Conservation (phyloP, 2,888 invertebrate species). For the Diachrysia chrysitis region DNA sequence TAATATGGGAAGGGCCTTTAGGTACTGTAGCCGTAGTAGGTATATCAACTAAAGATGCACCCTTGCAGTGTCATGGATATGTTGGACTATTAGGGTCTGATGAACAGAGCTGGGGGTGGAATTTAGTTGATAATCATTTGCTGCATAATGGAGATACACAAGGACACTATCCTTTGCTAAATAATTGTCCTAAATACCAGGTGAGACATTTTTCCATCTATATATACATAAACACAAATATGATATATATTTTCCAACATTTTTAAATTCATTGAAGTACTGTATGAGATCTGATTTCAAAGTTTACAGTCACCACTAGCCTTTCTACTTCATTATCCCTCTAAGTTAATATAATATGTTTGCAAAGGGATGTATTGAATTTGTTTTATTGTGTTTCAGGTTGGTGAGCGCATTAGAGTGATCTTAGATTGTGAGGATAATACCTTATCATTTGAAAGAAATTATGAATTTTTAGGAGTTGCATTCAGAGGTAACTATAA, state of each 20-base stretch:
- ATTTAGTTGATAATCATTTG: conserved; percentile 98
- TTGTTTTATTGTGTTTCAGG: conserved; percentile 88
- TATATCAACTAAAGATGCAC: conserved; percentile 97
- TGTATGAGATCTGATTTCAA: too few relatives aligned
- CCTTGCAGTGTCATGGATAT: conserved; percentile 98
- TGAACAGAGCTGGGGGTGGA: conserved; percentile 99
- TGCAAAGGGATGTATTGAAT: neutral
- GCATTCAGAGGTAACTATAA: conserved; percentile 95
- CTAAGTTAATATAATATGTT: neutral
- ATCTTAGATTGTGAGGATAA: conserved; percentile 99
- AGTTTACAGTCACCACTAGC: neutral
- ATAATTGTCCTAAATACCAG: conserved; percentile 99
- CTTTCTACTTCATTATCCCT: neutral
- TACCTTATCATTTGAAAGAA: conserved; percentile 98
- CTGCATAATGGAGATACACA: conserved; percentile 98
- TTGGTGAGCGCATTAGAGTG: conserved; percentile 98
- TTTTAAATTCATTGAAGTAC: neutral
- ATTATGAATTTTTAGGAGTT: conserved; percentile 99
- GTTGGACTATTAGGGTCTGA: conserved; percentile 98
- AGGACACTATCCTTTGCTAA: conserved; percentile 97
- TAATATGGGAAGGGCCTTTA: conserved; percentile 99
- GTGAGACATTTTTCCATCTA: conserved; percentile 81
- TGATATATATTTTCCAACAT: too few relatives aligned
- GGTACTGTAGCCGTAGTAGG: conserved; percentile 99
- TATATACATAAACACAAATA: neutral